phyloP scores from a whole-genome alignment of 2,797 vertebrate species.

The Danio kyathit region DNA sequence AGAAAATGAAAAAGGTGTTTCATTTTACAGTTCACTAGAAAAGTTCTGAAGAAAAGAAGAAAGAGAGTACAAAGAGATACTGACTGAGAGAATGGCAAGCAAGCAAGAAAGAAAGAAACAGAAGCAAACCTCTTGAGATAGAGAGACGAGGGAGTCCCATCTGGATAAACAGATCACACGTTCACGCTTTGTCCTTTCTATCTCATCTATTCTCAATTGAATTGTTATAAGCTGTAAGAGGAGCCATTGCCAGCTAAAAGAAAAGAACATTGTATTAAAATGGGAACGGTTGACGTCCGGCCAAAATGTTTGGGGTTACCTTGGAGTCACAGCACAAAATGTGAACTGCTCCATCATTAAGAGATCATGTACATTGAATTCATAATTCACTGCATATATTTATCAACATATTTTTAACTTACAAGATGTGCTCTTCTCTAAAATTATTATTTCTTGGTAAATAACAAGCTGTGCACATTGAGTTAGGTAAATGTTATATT shows the following conservation, averaged over 20 bases:
- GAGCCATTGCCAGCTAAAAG: conserved; percentile 17
- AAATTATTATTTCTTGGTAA: too few species aligned
- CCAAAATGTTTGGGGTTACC: conserved; percentile 44
- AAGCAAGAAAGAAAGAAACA: conserved; percentile 3
- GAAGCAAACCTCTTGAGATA: conserved; percentile 22
- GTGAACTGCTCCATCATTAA: too few species aligned
- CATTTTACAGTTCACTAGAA: conserved; percentile 61
- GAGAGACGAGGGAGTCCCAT: conserved; percentile 22
- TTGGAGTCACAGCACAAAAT: conserved; percentile 40
- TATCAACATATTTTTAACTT: too few species aligned
- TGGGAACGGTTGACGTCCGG: conserved; percentile 11
- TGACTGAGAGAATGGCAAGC: not conserved
- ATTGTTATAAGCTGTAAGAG: conserved; percentile 18
- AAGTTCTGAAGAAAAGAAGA: conserved; percentile 13
- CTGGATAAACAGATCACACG: conserved; percentile 15
- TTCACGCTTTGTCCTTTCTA: not conserved
- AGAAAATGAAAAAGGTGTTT: conserved; percentile 65
- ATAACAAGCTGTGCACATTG: too few species aligned
- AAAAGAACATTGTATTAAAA: conserved; percentile 22
- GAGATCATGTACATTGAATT: too few species aligned
- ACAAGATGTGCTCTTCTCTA: too few species aligned
- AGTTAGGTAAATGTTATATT: not conserved
- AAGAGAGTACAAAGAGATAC: conserved; percentile 5
- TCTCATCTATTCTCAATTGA: conserved; percentile 10
- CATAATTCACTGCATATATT: too few species aligned